Conservation (phyloP, 2,797 vertebrate genomes). For the Potorous gilbertii region DNA sequence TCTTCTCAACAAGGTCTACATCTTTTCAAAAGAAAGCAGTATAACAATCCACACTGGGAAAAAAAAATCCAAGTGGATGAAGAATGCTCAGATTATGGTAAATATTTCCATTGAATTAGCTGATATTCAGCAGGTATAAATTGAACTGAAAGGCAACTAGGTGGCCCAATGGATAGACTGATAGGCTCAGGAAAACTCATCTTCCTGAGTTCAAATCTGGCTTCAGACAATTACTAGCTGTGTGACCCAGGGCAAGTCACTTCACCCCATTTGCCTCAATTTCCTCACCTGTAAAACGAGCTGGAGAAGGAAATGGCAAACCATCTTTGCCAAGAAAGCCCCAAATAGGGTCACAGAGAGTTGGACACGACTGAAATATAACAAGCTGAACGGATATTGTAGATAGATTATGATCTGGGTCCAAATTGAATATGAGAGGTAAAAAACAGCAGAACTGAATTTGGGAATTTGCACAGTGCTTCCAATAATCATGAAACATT, state of each 20-base stretch:
- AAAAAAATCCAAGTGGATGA: neutral
- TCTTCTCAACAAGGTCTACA: neutral
- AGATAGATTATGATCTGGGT: neutral
- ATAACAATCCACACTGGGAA: neutral
- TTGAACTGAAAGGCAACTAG: neutral
- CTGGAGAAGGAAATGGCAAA: neutral
- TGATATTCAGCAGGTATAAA: neutral
- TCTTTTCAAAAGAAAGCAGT: neutral
- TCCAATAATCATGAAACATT: neutral
- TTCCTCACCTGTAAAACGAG: neutral
- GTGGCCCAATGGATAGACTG: neutral
- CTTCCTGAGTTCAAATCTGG: neutral
- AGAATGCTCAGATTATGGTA: neutral
- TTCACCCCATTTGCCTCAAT: neutral
- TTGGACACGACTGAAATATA: neutral
- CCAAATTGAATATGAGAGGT: neutral
- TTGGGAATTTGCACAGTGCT: neutral
- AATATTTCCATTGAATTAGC: neutral
- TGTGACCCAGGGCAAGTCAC: neutral
- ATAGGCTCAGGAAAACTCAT: neutral
- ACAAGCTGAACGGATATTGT: neutral
- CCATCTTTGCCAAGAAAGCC: neutral
- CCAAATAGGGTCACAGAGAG: neutral
- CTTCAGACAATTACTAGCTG: no score
- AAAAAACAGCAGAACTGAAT: neutral